Percentiles rank a stretch among this genome's conserved stretches.
Conservation (phyloP, 1,140 invertebrate genomes). For the Trichonephila clavata region DNA sequence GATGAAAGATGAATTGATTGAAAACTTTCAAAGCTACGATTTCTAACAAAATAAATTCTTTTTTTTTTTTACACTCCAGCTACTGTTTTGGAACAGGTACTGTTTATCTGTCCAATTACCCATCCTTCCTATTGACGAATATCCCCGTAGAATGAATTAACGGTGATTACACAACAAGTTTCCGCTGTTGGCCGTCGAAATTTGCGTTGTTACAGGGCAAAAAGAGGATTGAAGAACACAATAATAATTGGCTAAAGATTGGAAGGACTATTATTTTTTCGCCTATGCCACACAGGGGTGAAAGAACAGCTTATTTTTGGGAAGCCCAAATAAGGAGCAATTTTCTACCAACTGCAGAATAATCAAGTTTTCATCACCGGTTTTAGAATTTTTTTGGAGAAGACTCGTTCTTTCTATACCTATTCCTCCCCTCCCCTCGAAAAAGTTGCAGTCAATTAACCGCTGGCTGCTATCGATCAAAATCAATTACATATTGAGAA, state of each 20-base stretch:
- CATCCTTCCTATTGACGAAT: conserved; percentile 40
- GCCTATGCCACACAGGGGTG: conserved; percentile 49
- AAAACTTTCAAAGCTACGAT: background rate
- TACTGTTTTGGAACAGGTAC: conserved; percentile 6
- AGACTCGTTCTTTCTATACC: background rate
- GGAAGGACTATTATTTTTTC: conserved; percentile 59
- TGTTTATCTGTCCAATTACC: conserved; percentile 50
- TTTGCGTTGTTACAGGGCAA: background rate
- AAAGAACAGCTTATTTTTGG: conserved; percentile 19
- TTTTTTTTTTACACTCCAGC: background rate
- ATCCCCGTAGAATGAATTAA: conserved; percentile 31
- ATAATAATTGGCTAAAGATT: conserved; percentile 70
- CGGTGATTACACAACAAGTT: conserved; percentile 65
- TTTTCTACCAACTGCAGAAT: background rate
- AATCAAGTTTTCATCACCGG: conserved; percentile 30
- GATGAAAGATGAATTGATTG: background rate
- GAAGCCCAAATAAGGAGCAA: background rate
- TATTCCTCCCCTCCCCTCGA: background rate
- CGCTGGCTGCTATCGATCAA: conserved; percentile 13
- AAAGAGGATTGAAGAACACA: conserved; percentile 51
- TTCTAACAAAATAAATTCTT: background rate
- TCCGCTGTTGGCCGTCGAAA: conserved; percentile 15
- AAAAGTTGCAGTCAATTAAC: background rate
- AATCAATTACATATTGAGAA: conserved; percentile 32
- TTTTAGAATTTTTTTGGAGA: background rate